Base-by-base conservation (phyloP, 2,888 invertebrate genomes). In the Sarcophaga carnaria region DNA sequence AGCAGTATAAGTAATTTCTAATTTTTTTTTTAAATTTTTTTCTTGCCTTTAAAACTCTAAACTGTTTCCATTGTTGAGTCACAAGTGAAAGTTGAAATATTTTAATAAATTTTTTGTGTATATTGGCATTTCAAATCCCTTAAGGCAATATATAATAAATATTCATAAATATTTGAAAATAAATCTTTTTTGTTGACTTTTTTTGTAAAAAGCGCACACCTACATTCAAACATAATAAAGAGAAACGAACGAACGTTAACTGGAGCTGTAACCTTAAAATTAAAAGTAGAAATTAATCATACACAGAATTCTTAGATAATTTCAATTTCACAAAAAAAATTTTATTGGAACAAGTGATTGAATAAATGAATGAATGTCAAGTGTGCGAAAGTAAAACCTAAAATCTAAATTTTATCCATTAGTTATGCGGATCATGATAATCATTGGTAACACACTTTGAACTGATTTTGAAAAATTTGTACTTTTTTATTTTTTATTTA, bases 281-380 rank as follows among this genome's bases (percentile, higher is more conserved):
- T 69, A 67, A 77, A 81, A 72, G 17, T 47, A 63, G 14, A 78
- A 74, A 81, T 85, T 85, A 81, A 62, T 85, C 81, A 85, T 81
- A 47, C 69, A 78, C 70, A 80, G 62, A 83, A 66, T 71, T 83
- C 37, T 6, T 37, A 6, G 37, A 37, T 37, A 37, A 37, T 37
- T 37, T 37, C 37, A 37, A 37, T 37, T 37, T 37, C 6, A 37
- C 37, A 6, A 37, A 1, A 1, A 0, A 37, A 37, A 37, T 6
- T 37, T 37, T 37, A 37, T 37, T 37, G 37, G 37, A 37, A 37
- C 6, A 37, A 37, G 37, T 37, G 37, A 37, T 37, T 37, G 6
- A 27, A 27, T 27, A 3, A 27, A 27, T 27, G 37, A 37, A 37
- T 6, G 37, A 37, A 37, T 37, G 37, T 37, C 37, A 37, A 37